Percentiles rank a stretch among this genome's conserved stretches.
These are phyloP conservation scores for Epinotia brunnichana DNA, from an alignment of 2,888 invertebrate species.

Conservation along the genomic window DNA sequence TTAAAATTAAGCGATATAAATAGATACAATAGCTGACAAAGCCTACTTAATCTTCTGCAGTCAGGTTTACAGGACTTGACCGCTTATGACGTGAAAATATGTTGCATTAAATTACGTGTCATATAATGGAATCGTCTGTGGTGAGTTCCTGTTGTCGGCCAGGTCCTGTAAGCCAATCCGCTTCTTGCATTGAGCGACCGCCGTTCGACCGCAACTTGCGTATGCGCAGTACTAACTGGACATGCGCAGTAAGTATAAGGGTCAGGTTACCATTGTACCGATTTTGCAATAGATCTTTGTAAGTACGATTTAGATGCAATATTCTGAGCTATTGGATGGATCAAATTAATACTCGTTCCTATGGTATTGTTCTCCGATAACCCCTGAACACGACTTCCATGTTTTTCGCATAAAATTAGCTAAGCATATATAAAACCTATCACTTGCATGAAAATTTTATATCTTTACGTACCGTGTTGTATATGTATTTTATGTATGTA, in stretches of 20 bases:
- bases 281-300: conserved; percentile 30
- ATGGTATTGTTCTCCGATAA: too few relatives aligned
- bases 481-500: too few relatives aligned
- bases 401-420: too few relatives aligned
- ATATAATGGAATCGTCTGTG: conserved; percentile 14
- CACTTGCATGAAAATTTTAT: too few relatives aligned
- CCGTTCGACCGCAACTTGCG: conserved; percentile 41
- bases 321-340: neutral
- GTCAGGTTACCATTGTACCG: conserved; percentile 26
- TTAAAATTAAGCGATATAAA: neutral
- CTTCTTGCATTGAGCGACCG: conserved; percentile 25
- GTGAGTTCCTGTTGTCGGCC: conserved; percentile 21
- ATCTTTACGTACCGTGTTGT: too few relatives aligned
- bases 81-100: neutral
- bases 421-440: too few relatives aligned
- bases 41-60: too few relatives aligned
- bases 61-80: too few relatives aligned
- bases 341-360: neutral
- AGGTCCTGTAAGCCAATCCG: conserved; percentile 40
- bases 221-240: conserved; percentile 19
- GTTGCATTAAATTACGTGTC: neutral
- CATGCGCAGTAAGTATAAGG: conserved; percentile 24
- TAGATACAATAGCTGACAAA: neutral
- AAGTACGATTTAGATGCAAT: conserved; percentile 1
- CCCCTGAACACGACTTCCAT: too few relatives aligned